Evolutionary conservation across 2,888 invertebrate species (phyloP).

Genomic region (Parnassius apollo): DNA sequence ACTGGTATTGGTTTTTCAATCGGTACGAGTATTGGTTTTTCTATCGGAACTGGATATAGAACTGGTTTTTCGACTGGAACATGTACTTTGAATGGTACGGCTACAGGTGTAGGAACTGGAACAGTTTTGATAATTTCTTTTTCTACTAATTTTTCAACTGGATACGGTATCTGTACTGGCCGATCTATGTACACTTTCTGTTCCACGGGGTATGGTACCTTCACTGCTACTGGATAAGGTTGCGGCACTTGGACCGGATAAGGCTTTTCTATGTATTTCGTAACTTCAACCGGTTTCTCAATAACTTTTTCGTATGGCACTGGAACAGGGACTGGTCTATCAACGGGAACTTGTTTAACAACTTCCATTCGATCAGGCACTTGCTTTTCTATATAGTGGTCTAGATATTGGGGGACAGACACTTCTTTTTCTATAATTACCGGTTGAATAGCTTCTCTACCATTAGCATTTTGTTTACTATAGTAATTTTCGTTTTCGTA

Average conservation of each 20-base stretch:
- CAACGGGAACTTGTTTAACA: conserved; percentile 56
- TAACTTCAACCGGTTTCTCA: conserved; percentile 77
- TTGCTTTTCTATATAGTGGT: conserved; percentile 68
- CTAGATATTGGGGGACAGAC: conserved; percentile 69
- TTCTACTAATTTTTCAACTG: conserved; percentile 77
- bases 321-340: conserved; percentile 67
- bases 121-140: conserved; percentile 67
- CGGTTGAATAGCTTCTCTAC: conserved; percentile 64
- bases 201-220: conserved; percentile 74
- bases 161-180: conserved; percentile 71
- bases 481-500: conserved; percentile 44
- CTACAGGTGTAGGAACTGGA: conserved; percentile 69
- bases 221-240: conserved; percentile 79
- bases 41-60: conserved; percentile 60
- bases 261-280: conserved; percentile 79
- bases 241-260: conserved; percentile 77
- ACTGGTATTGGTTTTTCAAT: conserved; percentile 70
- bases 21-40: conserved; percentile 64
- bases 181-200: conserved; percentile 76
- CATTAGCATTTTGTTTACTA: conserved; percentile 41
- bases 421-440: conserved; percentile 73
- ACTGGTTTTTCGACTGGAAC: conserved; percentile 64
- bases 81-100: conserved; percentile 56
- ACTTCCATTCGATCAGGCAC: conserved; percentile 65
- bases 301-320: conserved; percentile 77